A percentile compares a stretch with the other conserved stretches of the same genome.
phyloP scores from a whole-genome alignment of 2,888 invertebrate genomes.

The Sympetrum striolatum region DNA sequence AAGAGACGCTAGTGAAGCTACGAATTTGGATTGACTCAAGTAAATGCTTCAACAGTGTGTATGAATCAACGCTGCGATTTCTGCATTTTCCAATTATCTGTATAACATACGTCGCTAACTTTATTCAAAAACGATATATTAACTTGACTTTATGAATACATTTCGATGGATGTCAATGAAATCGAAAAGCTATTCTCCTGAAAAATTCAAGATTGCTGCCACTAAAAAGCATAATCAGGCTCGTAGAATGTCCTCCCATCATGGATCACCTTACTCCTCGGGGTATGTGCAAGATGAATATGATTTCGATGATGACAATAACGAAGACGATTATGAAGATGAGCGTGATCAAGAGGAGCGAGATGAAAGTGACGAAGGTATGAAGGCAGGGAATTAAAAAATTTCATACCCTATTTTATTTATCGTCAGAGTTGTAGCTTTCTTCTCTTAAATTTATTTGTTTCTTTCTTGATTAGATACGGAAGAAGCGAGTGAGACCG shows the following conservation, averaged over 20 bases:
- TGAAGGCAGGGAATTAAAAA: slow-evolving; percentile 50
- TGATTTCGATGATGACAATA: slow-evolving; percentile 76
- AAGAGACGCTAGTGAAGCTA: background rate
- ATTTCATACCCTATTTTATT: background rate
- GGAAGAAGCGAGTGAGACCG: slow-evolving; percentile 97
- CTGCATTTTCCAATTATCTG: background rate
- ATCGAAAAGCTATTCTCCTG: slow-evolving; percentile 38
- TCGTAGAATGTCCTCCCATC: slow-evolving; percentile 60
- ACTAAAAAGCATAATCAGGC: slow-evolving; percentile 1
- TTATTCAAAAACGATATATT: background rate
- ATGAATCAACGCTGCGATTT: background rate
- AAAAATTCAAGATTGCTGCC: slow-evolving; percentile 30
- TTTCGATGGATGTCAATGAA: slow-evolving; percentile 41
- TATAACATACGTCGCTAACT: background rate
- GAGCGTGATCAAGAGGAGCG: slow-evolving; percentile 71
- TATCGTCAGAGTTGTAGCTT: background rate
- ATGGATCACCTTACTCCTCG: slow-evolving; percentile 72
- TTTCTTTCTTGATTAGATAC: slow-evolving; percentile 70
- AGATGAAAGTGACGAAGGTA: slow-evolving; percentile 68
- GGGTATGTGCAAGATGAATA: slow-evolving; percentile 71
- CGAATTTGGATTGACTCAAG: too few relatives aligned
- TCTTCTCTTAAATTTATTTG: background rate
- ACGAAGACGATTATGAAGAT: slow-evolving; percentile 74
- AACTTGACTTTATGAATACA: slow-evolving; percentile 33
- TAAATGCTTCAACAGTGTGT: too few relatives aligned